These are phyloP conservation scores for Euwallacea similis DNA, from an alignment of 1,140 invertebrate genomes.

Conservation along the genomic window DNA sequence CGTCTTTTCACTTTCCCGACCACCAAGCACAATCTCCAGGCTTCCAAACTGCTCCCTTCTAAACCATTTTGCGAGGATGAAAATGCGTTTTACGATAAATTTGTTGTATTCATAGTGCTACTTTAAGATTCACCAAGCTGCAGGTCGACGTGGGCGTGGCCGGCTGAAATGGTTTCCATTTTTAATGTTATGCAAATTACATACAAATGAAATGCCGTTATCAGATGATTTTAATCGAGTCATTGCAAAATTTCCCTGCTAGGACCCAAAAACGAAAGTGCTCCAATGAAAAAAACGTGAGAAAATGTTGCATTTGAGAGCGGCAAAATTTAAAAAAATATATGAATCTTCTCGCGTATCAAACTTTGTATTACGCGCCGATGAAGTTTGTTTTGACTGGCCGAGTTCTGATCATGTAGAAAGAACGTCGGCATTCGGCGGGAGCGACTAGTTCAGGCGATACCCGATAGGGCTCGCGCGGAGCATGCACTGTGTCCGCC, in stretches of 20 bases:
- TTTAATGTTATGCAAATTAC: neutral
- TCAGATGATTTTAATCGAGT: neutral
- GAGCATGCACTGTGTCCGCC: conserved; percentile 42
- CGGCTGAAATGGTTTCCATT: neutral
- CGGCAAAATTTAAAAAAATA: conserved; percentile 1
- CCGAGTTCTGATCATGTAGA: neutral
- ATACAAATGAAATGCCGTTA: neutral
- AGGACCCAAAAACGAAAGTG: neutral
- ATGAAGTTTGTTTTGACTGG: conserved; percentile 17
- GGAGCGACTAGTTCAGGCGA: conserved; percentile 33
- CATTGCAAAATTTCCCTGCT: neutral
- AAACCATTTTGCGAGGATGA: too few relatives aligned
- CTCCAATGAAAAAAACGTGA: neutral
- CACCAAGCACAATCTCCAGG: too few relatives aligned
- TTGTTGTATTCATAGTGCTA: too few relatives aligned
- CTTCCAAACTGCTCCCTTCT: too few relatives aligned
- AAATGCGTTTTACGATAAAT: too few relatives aligned
- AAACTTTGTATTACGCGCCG: conserved; percentile 9
- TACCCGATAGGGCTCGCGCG: conserved; percentile 44
- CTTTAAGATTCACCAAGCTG: too few relatives aligned
- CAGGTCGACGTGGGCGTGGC: too few relatives aligned
- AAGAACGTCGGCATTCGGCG: conserved; percentile 34
- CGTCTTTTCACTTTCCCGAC: too few relatives aligned
- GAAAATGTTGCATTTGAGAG: conserved; percentile 1
- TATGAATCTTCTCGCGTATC: conserved; percentile 1